Conservation (phyloP, 2,113 vertebrate species). For the Pseudonaja textilis region DNA sequence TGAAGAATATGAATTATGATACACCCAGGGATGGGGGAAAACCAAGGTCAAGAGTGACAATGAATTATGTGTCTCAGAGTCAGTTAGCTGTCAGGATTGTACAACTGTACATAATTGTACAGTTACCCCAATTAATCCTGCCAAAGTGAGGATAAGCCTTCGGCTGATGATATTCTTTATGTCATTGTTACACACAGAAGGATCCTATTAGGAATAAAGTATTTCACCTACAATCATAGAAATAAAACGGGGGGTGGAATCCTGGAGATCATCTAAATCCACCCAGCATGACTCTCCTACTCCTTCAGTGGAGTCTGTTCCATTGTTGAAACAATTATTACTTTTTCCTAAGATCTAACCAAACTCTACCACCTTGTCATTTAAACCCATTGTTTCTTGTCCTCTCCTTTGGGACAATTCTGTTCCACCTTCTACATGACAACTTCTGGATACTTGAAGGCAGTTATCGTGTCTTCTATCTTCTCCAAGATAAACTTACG, state of each 20-base stretch:
- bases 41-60: no score
- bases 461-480: background rate
- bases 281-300: background rate
- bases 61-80: no score
- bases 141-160: constrained; percentile 2
- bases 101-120: no score
- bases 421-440: background rate
- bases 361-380: background rate
- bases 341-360: background rate
- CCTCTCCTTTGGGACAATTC: background rate
- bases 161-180: constrained; percentile 49
- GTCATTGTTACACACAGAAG: constrained; percentile 50
- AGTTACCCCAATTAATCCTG: no score
- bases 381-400: background rate
- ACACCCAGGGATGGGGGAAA: no score
- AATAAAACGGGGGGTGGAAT: no score
- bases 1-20: no score
- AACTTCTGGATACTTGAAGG: background rate
- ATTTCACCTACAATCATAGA: constrained; percentile 23
- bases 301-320: background rate
- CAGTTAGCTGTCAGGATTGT: no score
- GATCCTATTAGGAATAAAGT: constrained; percentile 23
- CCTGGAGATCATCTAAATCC: background rate
- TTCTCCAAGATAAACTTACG: background rate
- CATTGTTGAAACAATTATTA: background rate